Percentiles rank a stretch among this genome's conserved stretches.
phyloP scores from a whole-genome alignment of 2,888 invertebrate genomes.

The Drosophila lutescens region DNA sequence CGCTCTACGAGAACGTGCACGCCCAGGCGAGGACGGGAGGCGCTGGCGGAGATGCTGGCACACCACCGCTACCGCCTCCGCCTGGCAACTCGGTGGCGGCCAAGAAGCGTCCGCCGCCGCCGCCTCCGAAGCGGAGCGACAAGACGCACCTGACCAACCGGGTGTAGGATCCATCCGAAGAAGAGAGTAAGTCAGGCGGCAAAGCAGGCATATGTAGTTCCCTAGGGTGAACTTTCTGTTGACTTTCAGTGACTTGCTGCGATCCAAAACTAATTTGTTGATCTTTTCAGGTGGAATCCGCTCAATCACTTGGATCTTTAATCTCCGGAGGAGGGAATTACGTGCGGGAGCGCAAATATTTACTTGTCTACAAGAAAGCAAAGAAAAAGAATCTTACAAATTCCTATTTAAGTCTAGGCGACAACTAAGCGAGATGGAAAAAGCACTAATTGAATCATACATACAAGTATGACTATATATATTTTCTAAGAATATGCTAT shows the following conservation, averaged over 20 bases:
- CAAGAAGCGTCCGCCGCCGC: slow-evolving; percentile 93
- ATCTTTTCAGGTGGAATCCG: background rate
- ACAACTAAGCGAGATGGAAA: slow-evolving; percentile 10
- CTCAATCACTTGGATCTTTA: slow-evolving; percentile 1
- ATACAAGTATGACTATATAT: slow-evolving; percentile 22
- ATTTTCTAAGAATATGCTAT: slow-evolving; percentile 39
- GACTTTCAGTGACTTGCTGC: background rate
- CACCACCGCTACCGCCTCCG: slow-evolving; percentile 50
- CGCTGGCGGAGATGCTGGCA: slow-evolving; percentile 29
- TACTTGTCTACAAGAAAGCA: slow-evolving; percentile 7
- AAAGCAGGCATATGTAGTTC: no score
- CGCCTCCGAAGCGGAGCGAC: slow-evolving; percentile 95
- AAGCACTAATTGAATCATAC: slow-evolving; percentile 23
- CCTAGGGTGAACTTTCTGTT: no score
- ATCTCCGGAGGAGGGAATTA: background rate
- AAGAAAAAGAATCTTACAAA: slow-evolving; percentile 34
- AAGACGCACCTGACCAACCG: slow-evolving; percentile 90
- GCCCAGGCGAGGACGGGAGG: slow-evolving; percentile 45
- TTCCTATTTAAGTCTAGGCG: slow-evolving; percentile 68
- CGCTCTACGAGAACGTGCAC: slow-evolving; percentile 90
- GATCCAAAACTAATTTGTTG: background rate
- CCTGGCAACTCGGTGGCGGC: slow-evolving; percentile 51
- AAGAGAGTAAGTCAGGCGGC: background rate
- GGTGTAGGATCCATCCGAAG: slow-evolving; percentile 64
- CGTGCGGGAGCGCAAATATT: slow-evolving; percentile 2